These are phyloP conservation scores for Scaptodrosophila latifasciaeformis DNA, from an alignment of 2,888 invertebrate species.

Conservation along the genomic window DNA sequence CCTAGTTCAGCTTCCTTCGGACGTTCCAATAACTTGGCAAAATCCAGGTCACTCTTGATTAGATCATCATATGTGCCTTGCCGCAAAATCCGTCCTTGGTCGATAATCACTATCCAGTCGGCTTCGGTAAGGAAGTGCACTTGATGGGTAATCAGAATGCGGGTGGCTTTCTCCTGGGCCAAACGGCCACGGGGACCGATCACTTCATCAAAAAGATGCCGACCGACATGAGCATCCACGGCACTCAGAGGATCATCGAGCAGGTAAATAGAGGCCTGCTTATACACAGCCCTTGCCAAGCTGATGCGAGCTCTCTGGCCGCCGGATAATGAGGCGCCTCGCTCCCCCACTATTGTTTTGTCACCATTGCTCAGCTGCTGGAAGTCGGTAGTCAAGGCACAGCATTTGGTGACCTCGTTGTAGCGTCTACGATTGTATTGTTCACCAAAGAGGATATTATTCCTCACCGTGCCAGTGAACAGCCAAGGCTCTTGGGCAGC, in stretches of 20 bases:
- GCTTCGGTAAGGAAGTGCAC: slow-evolving; percentile 82
- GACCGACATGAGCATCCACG: slow-evolving; percentile 86
- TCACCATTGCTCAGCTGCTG: slow-evolving; percentile 81
- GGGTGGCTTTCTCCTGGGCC: slow-evolving; percentile 78
- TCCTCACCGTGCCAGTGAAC: slow-evolving; percentile 79
- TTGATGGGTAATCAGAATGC: slow-evolving; percentile 87
- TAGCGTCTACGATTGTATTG: slow-evolving; percentile 79
- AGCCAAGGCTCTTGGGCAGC: slow-evolving; percentile 84
- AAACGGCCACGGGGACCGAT: slow-evolving; percentile 77
- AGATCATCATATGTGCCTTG: slow-evolving; percentile 77
- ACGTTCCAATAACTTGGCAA: slow-evolving; percentile 76
- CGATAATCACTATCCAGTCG: slow-evolving; percentile 79
- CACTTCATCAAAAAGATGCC: slow-evolving; percentile 84
- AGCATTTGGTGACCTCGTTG: slow-evolving; percentile 76
- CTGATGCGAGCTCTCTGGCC: slow-evolving; percentile 85
- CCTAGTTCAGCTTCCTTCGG: slow-evolving; percentile 48
- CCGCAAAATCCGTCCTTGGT: slow-evolving; percentile 76
- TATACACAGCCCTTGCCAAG: slow-evolving; percentile 84
- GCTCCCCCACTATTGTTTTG: slow-evolving; percentile 83
- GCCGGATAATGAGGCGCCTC: slow-evolving; percentile 84
- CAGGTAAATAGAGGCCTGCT: slow-evolving; percentile 83
- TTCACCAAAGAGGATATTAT: slow-evolving; percentile 86
- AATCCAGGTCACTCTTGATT: slow-evolving; percentile 76
- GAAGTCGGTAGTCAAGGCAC: slow-evolving; percentile 72
- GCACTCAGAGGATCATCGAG: slow-evolving; percentile 88